Evolutionary conservation across 1,140 invertebrate species (phyloP).

Genomic region (Himalopsyche phryganea): DNA sequence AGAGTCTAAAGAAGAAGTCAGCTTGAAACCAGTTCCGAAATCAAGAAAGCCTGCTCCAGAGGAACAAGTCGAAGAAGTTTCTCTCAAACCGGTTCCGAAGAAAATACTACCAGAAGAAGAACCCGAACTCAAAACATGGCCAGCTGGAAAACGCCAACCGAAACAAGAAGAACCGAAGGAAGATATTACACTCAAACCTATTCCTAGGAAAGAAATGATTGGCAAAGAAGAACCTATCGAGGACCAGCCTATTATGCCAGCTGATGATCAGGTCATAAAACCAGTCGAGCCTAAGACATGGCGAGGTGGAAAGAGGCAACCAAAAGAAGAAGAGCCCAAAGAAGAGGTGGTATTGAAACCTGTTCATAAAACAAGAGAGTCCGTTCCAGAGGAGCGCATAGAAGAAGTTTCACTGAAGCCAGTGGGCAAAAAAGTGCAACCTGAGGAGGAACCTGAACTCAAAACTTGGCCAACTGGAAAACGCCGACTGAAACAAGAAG

Average conservation of each 20-base stretch:
- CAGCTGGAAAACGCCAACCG: slow-evolving; percentile 40
- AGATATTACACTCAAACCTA: slow-evolving; percentile 49
- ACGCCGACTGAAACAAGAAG: slow-evolving; percentile 39
- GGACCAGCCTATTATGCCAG: slow-evolving; percentile 39
- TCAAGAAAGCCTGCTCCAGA: slow-evolving; percentile 22
- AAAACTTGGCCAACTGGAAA: slow-evolving; percentile 44
- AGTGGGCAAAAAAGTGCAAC: slow-evolving; percentile 41
- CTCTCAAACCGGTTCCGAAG: slow-evolving; percentile 26
- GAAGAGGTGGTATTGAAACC: slow-evolving; percentile 44
- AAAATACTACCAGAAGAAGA: slow-evolving; percentile 37
- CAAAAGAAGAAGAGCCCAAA: slow-evolving; percentile 40
- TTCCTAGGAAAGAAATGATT: slow-evolving; percentile 40
- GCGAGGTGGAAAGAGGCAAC: too few species aligned
- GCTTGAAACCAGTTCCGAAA: slow-evolving; percentile 41
- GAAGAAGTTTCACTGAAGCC: slow-evolving; percentile 44
- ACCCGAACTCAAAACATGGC: slow-evolving; percentile 39
- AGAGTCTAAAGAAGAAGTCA: slow-evolving; percentile 39
- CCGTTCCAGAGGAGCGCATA: slow-evolving; percentile 24
- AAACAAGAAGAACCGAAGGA: slow-evolving; percentile 44
- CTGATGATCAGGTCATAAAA: slow-evolving; percentile 5
- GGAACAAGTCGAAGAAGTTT: slow-evolving; percentile 35
- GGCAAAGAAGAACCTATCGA: slow-evolving; percentile 33
- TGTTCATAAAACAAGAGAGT: slow-evolving; percentile 11
- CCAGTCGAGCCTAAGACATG: too few species aligned
- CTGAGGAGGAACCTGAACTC: slow-evolving; percentile 38